These are phyloP conservation scores for Schizopygopsis malacanthus DNA, from an alignment of 2,797 vertebrate genomes.

Conservation along the genomic window DNA sequence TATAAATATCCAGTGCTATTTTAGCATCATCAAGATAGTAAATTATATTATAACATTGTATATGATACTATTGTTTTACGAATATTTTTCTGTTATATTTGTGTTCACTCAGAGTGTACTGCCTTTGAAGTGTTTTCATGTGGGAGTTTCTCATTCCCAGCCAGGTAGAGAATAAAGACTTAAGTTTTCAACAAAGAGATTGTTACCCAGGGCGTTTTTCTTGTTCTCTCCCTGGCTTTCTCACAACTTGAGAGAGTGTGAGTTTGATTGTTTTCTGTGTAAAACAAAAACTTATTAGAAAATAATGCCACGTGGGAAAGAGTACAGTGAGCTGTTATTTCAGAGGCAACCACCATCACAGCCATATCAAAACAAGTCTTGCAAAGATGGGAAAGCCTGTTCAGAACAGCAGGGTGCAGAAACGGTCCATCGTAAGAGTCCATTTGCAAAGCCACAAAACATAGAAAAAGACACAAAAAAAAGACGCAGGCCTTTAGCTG, in stretches of 20 bases:
- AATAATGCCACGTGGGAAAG: constrained; percentile 39
- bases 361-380: constrained; percentile 26
- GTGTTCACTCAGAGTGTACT: constrained; percentile 23
- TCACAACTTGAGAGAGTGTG: constrained; percentile 27
- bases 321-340: constrained; percentile 31
- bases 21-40: background rate
- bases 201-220: constrained; percentile 52
- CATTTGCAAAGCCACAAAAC: constrained; percentile 25
- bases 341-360: constrained; percentile 18
- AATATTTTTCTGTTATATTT: background rate
- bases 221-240: constrained; percentile 43
- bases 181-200: constrained; percentile 56
- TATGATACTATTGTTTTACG: background rate
- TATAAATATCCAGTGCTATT: background rate
- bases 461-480: background rate
- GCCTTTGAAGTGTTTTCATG: constrained; percentile 65
- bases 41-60: background rate
- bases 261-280: constrained; percentile 54
- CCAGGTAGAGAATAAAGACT: constrained; percentile 68
- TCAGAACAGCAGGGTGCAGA: background rate
- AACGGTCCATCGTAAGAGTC: constrained; percentile 9
- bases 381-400: constrained; percentile 13
- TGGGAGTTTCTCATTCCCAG: constrained; percentile 60
- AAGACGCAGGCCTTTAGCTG: background rate
- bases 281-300: constrained; percentile 51